Percentiles rank a stretch among this genome's conserved stretches.
phyloP scores from a whole-genome alignment of 2,888 invertebrate species.

The Drosophila nr. medialis region DNA sequence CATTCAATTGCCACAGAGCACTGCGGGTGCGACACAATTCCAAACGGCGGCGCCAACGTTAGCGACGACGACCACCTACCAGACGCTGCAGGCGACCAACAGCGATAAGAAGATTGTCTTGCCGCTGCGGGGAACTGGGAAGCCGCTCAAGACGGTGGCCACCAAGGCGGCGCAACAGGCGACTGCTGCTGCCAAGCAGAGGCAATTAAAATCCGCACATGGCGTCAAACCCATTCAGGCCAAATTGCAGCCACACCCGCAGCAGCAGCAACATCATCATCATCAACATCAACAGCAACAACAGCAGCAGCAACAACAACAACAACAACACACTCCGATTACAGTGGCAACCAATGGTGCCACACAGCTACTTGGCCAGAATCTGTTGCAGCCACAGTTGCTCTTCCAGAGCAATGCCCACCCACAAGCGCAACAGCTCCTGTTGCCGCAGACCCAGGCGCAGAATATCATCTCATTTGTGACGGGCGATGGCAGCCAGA shows the following conservation, averaged over 20 bases:
- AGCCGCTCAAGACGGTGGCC: conserved; percentile 77
- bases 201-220: conserved; percentile 67
- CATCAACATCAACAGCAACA: conserved; percentile 48
- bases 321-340: conserved; percentile 56
- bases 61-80: conserved; percentile 67
- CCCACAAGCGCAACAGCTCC: conserved; percentile 65
- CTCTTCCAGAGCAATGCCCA: conserved; percentile 74
- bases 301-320: conserved; percentile 35
- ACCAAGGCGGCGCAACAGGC: conserved; percentile 79
- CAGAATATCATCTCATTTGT: conserved; percentile 86
- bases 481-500: conserved; percentile 81
- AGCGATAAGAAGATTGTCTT: conserved; percentile 80
- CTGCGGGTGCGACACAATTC: conserved; percentile 35
- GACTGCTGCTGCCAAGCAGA: conserved; percentile 74
- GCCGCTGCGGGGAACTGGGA: conserved; percentile 66
- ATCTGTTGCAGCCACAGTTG: conserved; percentile 68
- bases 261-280: conserved; percentile 48
- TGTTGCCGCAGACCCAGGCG: conserved; percentile 83
- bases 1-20: conserved; percentile 75
- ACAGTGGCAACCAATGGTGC: conserved; percentile 61
- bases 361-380: conserved; percentile 66
- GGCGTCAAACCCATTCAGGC: conserved; percentile 81
- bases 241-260: conserved; percentile 66
- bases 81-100: conserved; percentile 77
- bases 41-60: conserved; percentile 44